Evolutionary conservation across 2,888 invertebrate genomes (phyloP), one percentile per base, ranked within the genome.

Genomic region (Ditula angustiorana): DNA sequence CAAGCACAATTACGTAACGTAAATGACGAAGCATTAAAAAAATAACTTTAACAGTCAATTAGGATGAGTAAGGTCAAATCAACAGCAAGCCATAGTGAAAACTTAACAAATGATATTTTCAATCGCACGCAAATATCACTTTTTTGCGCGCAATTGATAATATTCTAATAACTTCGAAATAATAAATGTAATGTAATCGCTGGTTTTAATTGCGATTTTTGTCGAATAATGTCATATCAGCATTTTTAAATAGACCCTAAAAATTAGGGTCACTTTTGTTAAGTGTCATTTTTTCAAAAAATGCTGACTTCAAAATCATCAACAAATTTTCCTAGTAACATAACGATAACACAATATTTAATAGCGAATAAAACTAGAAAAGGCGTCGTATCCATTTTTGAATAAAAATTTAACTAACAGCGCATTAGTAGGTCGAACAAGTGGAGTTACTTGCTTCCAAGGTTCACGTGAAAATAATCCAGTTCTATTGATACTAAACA

Each of bases 101-200:
- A 92, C 92, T 90, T 87, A 92, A 92, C 92, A 90, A 87, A 74
- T 37, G 35, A 65, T 67, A 56, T 65, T 66, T 61, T 52, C 62
- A 47, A 53, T 65, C 46, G 61, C 67, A 69, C 65, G 56, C 60
- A 35, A 57, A 55, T 68, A 56, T 41, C 28, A 50, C 44, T 24
- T 52, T 21, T 63, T 46, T 53, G n/a, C 66, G 47, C 46, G 67
- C 67, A 75, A 72, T 73, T 74, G 72, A 72, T 61, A 72, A 61
- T 73, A 74, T 68, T 69, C 67, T 66, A 57, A 62, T 67, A 82
- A 79, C 77, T 73, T 73, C 71, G 57, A 90, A 90, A 88, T 87
- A 88, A 90, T 79, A 87, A 91, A 92, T 91, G 91, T 92, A 91
- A 92, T 92, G 92, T 90, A 91, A 91, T 85, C 87, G 87, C 87